phyloP scores from a whole-genome alignment of 2,797 vertebrate genomes.

The Sitta carolinensis region DNA sequence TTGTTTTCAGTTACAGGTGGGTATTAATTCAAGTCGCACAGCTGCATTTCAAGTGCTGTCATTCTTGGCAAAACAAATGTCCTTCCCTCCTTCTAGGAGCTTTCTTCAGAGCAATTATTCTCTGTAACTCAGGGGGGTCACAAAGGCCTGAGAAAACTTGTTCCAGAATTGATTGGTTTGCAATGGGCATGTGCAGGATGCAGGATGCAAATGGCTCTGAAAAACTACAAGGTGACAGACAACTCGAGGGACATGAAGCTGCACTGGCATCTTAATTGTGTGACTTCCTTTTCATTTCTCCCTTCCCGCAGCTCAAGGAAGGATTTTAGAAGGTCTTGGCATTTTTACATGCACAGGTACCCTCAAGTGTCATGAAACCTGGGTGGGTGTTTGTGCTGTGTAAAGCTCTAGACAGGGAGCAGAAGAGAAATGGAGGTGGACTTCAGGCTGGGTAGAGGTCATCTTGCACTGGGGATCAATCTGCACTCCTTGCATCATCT shows the following conservation, averaged over 20 bases:
- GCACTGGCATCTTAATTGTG: background rate
- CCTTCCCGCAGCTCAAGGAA: background rate
- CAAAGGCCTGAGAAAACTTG: background rate
- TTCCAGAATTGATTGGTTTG: background rate
- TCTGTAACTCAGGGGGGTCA: background rate
- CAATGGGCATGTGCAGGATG: background rate
- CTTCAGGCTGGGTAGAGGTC: background rate
- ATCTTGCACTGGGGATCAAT: background rate
- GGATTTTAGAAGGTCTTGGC: background rate
- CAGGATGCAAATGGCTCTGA: background rate
- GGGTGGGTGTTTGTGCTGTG: background rate
- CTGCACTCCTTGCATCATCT: background rate
- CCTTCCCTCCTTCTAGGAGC: background rate
- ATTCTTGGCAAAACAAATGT: slow-evolving; percentile 15
- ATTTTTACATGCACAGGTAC: background rate
- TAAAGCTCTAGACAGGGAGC: background rate
- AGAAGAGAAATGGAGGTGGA: background rate
- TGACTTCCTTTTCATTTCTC: background rate
- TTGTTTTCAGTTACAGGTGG: slow-evolving; percentile 4
- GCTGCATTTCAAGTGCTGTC: background rate
- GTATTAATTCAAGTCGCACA: background rate
- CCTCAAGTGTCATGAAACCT: background rate
- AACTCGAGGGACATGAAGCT: background rate
- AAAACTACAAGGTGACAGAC: background rate
- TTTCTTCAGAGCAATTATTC: slow-evolving; percentile 30